Evolutionary conservation across 2,888 invertebrate genomes (phyloP), one percentile per base, ranked within the genome.

Genomic region (Acleris laterana): DNA sequence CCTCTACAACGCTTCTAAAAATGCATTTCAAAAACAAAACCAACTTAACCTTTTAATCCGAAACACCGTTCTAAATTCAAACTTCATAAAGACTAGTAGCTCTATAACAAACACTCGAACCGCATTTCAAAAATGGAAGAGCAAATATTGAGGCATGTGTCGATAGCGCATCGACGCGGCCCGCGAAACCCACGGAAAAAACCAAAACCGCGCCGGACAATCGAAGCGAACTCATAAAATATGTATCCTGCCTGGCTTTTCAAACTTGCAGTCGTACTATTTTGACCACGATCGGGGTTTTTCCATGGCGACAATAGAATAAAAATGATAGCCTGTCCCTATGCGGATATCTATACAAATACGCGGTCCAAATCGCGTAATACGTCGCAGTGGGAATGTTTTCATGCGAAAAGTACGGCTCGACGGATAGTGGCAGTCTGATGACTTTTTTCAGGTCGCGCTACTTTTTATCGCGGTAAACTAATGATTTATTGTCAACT

Each of bases 151-250:
- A 69, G 78, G 82, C 82, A 84, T 89, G 87, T 88, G 89, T 87
- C 89, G 87, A 89, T 88, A 80, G 82, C 82, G 83, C 83, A 89
- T 89, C 84, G 90, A 84, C 81, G 80, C 76, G 79, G 70, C 63
- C 83, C 82, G 84, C 87, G 87, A 88, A 88, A 85, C 82, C 81
- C 70, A 75, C 74, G 78, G 85, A 84, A 80, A 84, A 85, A 83
- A 78, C 71, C 70, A 74, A 82, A 84, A 86, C 85, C 77, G 46
- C 19, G 82, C 85, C 87, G 92, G 90, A 93, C 92, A 93, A 92
- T 92, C 92, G 93, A 92, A 92, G 89, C 85, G 85, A 85, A 88
- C 87, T 90, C 91, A 92, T 93, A 90, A 93, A 93, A 93, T 91
- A 93, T 93, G 90, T 86, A 93, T 87, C 79, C 83, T 78, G 80